These are phyloP conservation scores for Poeciliopsis turneri DNA, from an alignment of 2,797 vertebrate genomes.

Conservation along the genomic window DNA sequence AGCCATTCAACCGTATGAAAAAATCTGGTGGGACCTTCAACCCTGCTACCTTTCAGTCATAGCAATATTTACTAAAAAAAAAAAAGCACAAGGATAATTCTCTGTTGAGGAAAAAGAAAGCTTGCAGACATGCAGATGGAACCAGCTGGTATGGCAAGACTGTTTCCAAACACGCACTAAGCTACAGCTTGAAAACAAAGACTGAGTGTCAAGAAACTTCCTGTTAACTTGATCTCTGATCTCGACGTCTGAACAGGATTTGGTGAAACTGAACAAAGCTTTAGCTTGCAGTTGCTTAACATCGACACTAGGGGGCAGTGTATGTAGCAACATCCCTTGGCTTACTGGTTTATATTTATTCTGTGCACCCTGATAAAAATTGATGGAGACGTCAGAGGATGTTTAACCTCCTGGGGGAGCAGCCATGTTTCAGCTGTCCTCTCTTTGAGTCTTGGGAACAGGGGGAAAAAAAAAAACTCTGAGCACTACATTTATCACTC, in stretches of 20 bases:
- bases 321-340: constrained; percentile 20
- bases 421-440: not conserved
- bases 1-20: not conserved
- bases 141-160: constrained; percentile 31
- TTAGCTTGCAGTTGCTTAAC: constrained; percentile 40
- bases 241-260: constrained; percentile 25
- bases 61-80: constrained; percentile 24
- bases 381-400: constrained; percentile 14
- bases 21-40: not conserved
- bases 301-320: constrained; percentile 44
- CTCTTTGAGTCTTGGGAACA: constrained; percentile 12
- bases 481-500: constrained; percentile 20
- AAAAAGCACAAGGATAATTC: constrained; percentile 38
- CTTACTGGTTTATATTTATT: constrained; percentile 29
- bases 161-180: constrained; percentile 41
- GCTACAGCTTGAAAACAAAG: constrained; percentile 1
- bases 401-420: constrained; percentile 11
- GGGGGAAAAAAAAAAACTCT: constrained; percentile 7
- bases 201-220: constrained; percentile 15
- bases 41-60: constrained; percentile 24
- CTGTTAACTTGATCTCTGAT: constrained; percentile 52
- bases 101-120: constrained; percentile 8
- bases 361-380: constrained; percentile 31
- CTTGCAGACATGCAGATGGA: constrained; percentile 50
- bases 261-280: constrained; percentile 40